Evolutionary conservation across 2,888 invertebrate genomes (phyloP).

Genomic region (Tetragonula carbonaria): DNA sequence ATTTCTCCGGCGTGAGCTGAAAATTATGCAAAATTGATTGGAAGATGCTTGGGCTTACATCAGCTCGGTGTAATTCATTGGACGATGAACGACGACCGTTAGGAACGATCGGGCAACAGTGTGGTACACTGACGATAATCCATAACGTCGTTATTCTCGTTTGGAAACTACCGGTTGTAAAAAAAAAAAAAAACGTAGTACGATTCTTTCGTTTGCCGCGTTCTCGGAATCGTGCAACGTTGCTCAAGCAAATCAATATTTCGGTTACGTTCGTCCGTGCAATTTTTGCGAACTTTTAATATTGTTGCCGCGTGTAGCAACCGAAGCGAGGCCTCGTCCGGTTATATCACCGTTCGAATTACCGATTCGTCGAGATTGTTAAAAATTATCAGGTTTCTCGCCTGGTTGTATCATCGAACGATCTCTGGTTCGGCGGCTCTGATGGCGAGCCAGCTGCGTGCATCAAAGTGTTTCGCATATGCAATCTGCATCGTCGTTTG

Average conservation of each 20-base stretch:
- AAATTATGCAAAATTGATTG: slow-evolving; percentile 29
- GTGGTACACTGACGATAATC: background rate
- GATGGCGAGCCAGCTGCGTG: background rate
- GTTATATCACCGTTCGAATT: background rate
- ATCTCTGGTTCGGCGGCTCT: background rate
- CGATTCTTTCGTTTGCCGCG: background rate
- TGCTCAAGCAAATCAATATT: slow-evolving; percentile 15
- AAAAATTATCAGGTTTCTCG: slow-evolving; percentile 8
- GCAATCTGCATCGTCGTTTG: background rate
- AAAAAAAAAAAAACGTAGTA: background rate
- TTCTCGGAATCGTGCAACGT: background rate
- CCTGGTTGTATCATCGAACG: background rate
- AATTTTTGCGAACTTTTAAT: slow-evolving; percentile 28
- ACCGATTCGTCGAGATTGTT: slow-evolving; percentile 23
- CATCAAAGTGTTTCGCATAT: background rate
- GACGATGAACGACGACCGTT: background rate
- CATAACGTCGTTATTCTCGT: background rate
- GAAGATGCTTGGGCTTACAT: too few relatives aligned
- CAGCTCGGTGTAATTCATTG: background rate
- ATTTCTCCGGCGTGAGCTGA: background rate
- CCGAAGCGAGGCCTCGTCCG: background rate
- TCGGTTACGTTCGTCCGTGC: slow-evolving; percentile 8
- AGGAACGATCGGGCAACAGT: background rate
- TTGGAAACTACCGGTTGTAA: slow-evolving; percentile 21
- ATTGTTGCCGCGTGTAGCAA: background rate